Evolutionary conservation across 2,113 vertebrate species (phyloP).

Genomic region (Neolamprologus fasciatus): DNA sequence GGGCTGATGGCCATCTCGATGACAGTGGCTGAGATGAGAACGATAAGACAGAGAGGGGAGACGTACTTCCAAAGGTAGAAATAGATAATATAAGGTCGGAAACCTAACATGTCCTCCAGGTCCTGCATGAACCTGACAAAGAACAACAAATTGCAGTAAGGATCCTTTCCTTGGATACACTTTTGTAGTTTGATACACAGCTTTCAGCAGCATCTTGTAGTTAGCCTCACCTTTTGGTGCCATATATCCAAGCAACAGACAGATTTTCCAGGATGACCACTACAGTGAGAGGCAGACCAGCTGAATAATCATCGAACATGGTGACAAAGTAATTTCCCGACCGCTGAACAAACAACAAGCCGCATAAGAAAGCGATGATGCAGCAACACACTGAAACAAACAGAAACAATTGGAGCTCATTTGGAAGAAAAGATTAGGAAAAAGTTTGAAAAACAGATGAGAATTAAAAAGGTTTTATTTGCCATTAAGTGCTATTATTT

Average conservation of each 20-base stretch:
- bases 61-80: constrained; percentile 98
- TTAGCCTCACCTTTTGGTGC: constrained; percentile 86
- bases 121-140: constrained; percentile 92
- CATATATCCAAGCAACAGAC: constrained; percentile 95
- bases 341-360: constrained; percentile 94
- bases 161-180: not conserved
- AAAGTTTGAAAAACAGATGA: not conserved
- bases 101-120: constrained; percentile 96
- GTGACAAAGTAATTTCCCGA: constrained; percentile 98
- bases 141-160: not conserved
- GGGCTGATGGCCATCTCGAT: constrained; percentile 90
- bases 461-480: not conserved
- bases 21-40: constrained; percentile 86
- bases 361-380: constrained; percentile 88
- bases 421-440: not conserved
- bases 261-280: constrained; percentile 97
- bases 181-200: not conserved
- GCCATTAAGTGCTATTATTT: not conserved
- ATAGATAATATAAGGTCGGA: constrained; percentile 82
- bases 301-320: constrained; percentile 98
- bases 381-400: constrained; percentile 83
- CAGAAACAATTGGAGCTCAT: not conserved
- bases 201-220: not conserved
- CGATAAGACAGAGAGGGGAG: constrained; percentile 88
- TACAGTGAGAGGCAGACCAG: constrained; percentile 89